Evolutionary conservation across 2,888 invertebrate species (phyloP).

Genomic region (Tinea trinotella): DNA sequence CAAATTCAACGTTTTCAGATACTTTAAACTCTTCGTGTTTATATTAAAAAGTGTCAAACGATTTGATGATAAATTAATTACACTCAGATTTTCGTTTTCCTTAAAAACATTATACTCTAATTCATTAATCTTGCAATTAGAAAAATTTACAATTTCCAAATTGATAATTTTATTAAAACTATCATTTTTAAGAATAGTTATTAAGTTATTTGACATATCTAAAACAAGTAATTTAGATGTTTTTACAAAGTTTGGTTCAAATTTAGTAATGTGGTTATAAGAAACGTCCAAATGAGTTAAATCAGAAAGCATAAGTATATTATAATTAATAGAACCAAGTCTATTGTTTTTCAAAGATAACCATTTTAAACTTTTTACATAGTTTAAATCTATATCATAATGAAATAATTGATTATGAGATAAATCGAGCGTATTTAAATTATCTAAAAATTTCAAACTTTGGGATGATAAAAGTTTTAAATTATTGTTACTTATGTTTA

Average conservation of each 20-base stretch:
- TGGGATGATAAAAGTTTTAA: conserved; percentile 32
- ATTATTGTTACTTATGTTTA: conserved; percentile 40
- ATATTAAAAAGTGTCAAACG: conserved; percentile 34
- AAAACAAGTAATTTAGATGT: conserved; percentile 37
- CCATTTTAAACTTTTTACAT: conserved; percentile 33
- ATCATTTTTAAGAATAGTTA: conserved; percentile 37
- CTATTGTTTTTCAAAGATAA: conserved; percentile 37
- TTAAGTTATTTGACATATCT: conserved; percentile 39
- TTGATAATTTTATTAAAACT: conserved; percentile 43
- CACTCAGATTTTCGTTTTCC: conserved; percentile 34
- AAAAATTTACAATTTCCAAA: conserved; percentile 40
- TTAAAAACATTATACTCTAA: conserved; percentile 41
- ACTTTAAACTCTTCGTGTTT: conserved; percentile 37
- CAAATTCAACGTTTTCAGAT: conserved; percentile 30
- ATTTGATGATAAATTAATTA: conserved; percentile 46
- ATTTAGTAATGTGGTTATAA: conserved; percentile 37
- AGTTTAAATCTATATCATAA: conserved; percentile 37
- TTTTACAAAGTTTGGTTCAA: conserved; percentile 41
- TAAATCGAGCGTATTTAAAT: conserved; percentile 36
- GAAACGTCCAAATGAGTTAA: conserved; percentile 44
- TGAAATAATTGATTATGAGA: conserved; percentile 39
- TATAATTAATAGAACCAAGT: conserved; percentile 32
- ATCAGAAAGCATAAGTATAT: conserved; percentile 32
- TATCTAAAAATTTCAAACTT: conserved; percentile 34
- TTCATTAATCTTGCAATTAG: conserved; percentile 35